Conservation (phyloP, 2,797 vertebrate genomes). For the Rachycentron canadum region DNA sequence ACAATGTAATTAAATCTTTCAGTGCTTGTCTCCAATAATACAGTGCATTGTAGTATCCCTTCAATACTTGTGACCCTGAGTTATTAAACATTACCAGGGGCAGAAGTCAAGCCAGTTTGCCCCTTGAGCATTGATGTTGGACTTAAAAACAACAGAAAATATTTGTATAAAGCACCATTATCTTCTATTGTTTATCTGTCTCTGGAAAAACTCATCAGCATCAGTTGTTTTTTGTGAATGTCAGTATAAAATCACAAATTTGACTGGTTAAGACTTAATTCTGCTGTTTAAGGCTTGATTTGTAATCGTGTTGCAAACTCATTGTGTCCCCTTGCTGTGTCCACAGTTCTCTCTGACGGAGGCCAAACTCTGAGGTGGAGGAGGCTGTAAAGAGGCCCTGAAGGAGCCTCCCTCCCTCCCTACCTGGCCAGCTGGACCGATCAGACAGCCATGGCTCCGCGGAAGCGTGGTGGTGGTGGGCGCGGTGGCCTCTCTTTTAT, state of each 20-base stretch:
- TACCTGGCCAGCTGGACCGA: slow-evolving; percentile 55
- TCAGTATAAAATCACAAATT: slow-evolving; percentile 12
- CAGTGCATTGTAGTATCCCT: slow-evolving; percentile 29
- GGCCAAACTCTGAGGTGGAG: slow-evolving; percentile 76
- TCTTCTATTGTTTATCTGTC: slow-evolving; percentile 7
- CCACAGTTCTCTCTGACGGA: slow-evolving; percentile 82
- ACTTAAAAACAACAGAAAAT: slow-evolving; percentile 7
- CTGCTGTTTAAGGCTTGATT: not conserved
- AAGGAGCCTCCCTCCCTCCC: slow-evolving; percentile 75
- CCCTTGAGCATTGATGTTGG: not conserved
- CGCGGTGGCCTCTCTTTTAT: slow-evolving; percentile 90
- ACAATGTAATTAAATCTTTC: slow-evolving; percentile 56
- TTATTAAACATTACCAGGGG: slow-evolving; percentile 37
- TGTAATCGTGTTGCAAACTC: slow-evolving; percentile 9
- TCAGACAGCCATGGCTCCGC: slow-evolving; percentile 91
- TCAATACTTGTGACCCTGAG: slow-evolving; percentile 2
- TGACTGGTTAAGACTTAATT: not conserved
- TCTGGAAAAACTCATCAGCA: not conserved
- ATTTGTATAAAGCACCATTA: slow-evolving; percentile 19
- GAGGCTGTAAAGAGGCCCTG: slow-evolving; percentile 77
- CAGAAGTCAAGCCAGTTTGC: slow-evolving; percentile 3
- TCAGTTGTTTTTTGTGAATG: slow-evolving; percentile 17
- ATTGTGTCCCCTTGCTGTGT: slow-evolving; percentile 24
- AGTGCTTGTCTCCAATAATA: slow-evolving; percentile 12
- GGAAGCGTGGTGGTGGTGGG: slow-evolving; percentile 90